phyloP scores from a whole-genome alignment of 2,888 invertebrate genomes.

The Tridacna gigas region DNA sequence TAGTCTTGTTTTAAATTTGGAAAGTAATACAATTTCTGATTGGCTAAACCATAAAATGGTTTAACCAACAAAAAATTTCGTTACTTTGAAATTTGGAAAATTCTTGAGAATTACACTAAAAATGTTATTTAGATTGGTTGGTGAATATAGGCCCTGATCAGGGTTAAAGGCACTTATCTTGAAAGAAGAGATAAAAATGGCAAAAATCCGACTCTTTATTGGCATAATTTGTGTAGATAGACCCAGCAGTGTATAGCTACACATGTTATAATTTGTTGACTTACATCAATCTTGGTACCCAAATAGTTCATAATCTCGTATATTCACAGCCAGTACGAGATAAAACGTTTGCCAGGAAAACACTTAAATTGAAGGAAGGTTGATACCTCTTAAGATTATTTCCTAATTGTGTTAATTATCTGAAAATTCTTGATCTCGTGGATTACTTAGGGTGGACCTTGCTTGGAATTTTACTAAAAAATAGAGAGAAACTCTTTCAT shows the following conservation, averaged over 20 bases:
- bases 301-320: constrained; percentile 39
- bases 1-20: no score
- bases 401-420: constrained; percentile 49
- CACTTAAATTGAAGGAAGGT: constrained; percentile 14
- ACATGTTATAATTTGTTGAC: constrained; percentile 55
- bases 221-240: neutral
- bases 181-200: neutral
- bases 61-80: no score
- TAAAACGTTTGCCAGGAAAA: constrained; percentile 31
- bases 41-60: no score
- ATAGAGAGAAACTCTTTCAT: no score
- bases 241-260: constrained; percentile 27
- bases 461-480: no score
- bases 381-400: constrained; percentile 16
- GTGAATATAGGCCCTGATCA: no score
- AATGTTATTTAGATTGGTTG: no score
- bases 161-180: no score
- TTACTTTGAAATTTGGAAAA: no score
- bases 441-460: neutral
- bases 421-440: neutral
- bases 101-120: no score
- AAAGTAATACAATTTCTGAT: no score
- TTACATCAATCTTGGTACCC: constrained; percentile 41
- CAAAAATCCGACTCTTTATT: neutral
- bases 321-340: constrained; percentile 34